Evolutionary conservation across 2,888 invertebrate species (phyloP), one percentile per base, ranked within the genome.

Genomic region (Melinaea menophilus): DNA sequence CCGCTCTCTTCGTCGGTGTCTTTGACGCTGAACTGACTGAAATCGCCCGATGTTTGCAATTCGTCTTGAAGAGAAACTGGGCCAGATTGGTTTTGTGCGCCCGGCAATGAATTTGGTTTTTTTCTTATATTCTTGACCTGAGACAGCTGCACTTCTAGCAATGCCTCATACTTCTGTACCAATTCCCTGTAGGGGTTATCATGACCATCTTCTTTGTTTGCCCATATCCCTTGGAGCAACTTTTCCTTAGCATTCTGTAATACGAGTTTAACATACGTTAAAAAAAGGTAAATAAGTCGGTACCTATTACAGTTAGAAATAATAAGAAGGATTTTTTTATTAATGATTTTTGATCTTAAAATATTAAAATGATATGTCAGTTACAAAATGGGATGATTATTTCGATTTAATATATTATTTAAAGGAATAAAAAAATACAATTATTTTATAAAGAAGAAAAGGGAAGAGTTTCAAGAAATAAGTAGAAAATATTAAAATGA

Each of bases 111-210:
- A 58, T 67, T 76, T 9, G 77, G 79, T 72, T 86, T 85, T 76
- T 88, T 92, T 74, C 79, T 84, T 70, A 89, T 88, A 69, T 88
- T 91, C 75, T 87, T 92, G 57, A 92, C 91, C 63, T 94, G 93
- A 65, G 93, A 92, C 69, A 94, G 88, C 77, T 96, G 95, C 51
- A 95, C 94, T 79, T 95, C 95, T 41, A 96, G 86, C 60, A 96
- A 88, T 37, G 96, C 96, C 84, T 96, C 96, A 81, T 96, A 97
- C 81, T 96, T 96, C 80, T 96, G 95, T 59, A 96, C 95, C 72
- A 97, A 89, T 63, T 94, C 95, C 77, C 95, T 92, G 84, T 96
- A 96, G 0, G 95, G 94, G 81, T 95, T 95, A 68, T 91, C 92
- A 72, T 89, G 88, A 67, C 88, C 88, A 71, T 90, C 88, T 76